Evolutionary conservation across 2,113 vertebrate species (phyloP).

Genomic region (Xiphophorus hellerii): DNA sequence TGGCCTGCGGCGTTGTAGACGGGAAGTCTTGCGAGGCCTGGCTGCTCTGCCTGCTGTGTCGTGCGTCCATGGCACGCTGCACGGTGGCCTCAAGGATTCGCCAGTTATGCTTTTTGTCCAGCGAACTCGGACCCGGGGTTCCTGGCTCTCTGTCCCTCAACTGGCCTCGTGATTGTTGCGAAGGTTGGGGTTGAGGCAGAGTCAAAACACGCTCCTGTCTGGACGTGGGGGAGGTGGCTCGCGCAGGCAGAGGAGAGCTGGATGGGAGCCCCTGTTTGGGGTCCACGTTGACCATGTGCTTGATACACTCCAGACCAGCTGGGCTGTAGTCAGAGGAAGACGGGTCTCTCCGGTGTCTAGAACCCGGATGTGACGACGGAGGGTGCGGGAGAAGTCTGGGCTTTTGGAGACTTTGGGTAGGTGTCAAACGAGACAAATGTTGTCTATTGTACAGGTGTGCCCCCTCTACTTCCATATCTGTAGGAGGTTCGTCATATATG

Average conservation of each 20-base stretch:
- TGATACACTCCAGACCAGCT: conserved; percentile 90
- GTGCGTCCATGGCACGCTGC: conserved; percentile 86
- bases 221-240: conserved; percentile 61
- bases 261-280: conserved; percentile 72
- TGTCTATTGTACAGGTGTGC: conserved; percentile 69
- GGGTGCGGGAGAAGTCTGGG: conserved; percentile 83
- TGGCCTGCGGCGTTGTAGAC: conserved; percentile 67
- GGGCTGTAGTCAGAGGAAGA: conserved; percentile 88
- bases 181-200: conserved; percentile 61
- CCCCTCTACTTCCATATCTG: conserved; percentile 88
- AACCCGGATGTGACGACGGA: conserved; percentile 68
- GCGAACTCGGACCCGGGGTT: conserved; percentile 57
- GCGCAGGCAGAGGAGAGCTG: conserved; percentile 61
- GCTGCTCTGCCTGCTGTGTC: conserved; percentile 86
- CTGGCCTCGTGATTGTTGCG: conserved; percentile 69
- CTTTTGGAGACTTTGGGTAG: conserved; percentile 82
- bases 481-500: conserved; percentile 89
- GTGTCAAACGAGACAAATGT: conserved; percentile 72
- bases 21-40: conserved; percentile 86
- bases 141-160: conserved; percentile 73
- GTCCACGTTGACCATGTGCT: conserved; percentile 90
- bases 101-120: conserved; percentile 88
- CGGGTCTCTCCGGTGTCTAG: conserved; percentile 80
- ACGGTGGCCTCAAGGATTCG: conserved; percentile 85
- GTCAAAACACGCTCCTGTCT: conserved; percentile 61